Percentiles rank a stretch among this genome's conserved stretches.
These are phyloP conservation scores for Bungarus multicinctus DNA, from an alignment of 2,113 vertebrate genomes.

Conservation along the genomic window DNA sequence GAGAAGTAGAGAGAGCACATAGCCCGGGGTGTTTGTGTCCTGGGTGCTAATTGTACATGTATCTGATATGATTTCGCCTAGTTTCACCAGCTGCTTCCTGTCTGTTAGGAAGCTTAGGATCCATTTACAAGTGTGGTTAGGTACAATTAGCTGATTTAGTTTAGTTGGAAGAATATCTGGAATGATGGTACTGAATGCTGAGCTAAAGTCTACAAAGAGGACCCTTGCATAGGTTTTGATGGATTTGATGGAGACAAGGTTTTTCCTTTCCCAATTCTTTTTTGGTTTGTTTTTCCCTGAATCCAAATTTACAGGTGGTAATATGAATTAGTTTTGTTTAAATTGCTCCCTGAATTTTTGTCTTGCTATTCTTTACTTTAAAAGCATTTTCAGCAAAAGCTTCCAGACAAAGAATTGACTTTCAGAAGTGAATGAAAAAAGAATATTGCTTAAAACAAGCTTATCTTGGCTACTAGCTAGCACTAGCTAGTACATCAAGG, in stretches of 20 bases:
- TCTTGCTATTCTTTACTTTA: constrained; percentile 15
- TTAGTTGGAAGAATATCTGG: too few species aligned
- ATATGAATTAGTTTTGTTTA: constrained; percentile 39
- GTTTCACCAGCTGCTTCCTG: too few species aligned
- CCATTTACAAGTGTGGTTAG: too few species aligned
- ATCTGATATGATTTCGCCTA: too few species aligned
- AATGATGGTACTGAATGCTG: too few species aligned
- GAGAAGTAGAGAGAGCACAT: too few species aligned
- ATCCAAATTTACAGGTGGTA: not conserved
- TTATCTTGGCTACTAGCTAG: constrained; percentile 54
- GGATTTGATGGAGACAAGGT: constrained; percentile 59
- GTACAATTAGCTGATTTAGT: too few species aligned
- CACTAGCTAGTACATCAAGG: constrained; percentile 37
- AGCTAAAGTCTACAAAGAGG: too few species aligned
- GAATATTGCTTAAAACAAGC: constrained; percentile 50
- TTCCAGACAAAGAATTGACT: constrained; percentile 58
- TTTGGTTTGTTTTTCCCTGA: constrained; percentile 50
- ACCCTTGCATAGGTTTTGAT: too few species aligned
- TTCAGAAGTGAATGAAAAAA: constrained; percentile 56
- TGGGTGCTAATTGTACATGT: too few species aligned
- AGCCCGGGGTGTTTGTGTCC: too few species aligned
- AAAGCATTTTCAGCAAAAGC: constrained; percentile 52
- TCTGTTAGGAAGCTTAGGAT: too few species aligned
- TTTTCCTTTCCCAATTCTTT: constrained; percentile 5
- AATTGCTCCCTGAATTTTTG: constrained; percentile 45